phyloP scores from a whole-genome alignment of 2,113 vertebrate species.

The rat (Rattus norvegicus) region DNA sequence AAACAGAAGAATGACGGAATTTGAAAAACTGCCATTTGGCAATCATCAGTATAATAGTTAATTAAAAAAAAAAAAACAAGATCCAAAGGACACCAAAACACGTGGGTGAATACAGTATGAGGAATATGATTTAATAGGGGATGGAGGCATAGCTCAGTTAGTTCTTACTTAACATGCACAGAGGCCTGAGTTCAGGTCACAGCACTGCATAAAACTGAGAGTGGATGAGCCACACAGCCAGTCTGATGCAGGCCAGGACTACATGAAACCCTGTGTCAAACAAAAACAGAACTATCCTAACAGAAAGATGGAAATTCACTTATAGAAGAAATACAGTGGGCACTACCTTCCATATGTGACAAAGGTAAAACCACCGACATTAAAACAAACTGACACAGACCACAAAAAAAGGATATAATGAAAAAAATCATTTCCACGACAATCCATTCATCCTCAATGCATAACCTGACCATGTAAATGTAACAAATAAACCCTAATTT shows the following conservation, averaged over 20 bases:
- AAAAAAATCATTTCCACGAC: slow-evolving; percentile 20
- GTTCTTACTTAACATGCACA: not conserved
- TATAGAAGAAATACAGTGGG: not conserved
- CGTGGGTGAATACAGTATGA: not conserved
- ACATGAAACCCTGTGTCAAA: not conserved
- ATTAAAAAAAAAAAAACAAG: not conserved
- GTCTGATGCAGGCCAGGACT: not conserved
- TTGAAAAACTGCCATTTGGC: slow-evolving; percentile 11
- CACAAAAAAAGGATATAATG: not conserved
- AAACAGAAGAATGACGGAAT: slow-evolving; percentile 27
- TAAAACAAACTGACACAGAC: not conserved
- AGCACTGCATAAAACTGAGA: not conserved
- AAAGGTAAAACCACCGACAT: not conserved
- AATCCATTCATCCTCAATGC: not conserved
- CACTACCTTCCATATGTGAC: slow-evolving; percentile 8
- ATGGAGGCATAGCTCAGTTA: not conserved
- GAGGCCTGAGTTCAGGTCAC: not conserved
- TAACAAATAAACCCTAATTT: slow-evolving; percentile 38
- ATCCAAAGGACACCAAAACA: slow-evolving; percentile 7
- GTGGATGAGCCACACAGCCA: not conserved
- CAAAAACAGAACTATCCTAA: not conserved
- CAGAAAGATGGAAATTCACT: not conserved
- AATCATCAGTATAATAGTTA: slow-evolving; percentile 17
- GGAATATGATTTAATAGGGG: not conserved
- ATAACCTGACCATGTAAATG: slow-evolving; percentile 12